Percentiles rank a stretch among this genome's conserved stretches.
Evolutionary conservation across 2,888 invertebrate species (phyloP).

Genomic region (Crepidodera aurea): DNA sequence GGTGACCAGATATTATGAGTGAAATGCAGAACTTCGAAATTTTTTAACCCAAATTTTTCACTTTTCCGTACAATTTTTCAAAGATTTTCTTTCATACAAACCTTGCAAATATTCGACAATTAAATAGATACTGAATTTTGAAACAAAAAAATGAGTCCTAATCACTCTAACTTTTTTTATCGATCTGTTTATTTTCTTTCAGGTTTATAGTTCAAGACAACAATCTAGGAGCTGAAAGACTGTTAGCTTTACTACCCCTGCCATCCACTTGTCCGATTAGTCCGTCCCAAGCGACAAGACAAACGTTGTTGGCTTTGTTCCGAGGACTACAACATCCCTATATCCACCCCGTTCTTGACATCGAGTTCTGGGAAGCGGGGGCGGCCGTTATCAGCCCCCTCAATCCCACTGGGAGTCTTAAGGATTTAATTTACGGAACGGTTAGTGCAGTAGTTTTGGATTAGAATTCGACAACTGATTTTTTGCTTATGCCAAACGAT

Average conservation of each 20-base stretch:
- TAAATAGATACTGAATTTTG: too few relatives aligned
- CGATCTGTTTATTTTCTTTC: not conserved
- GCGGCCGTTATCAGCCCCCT: conserved; percentile 84
- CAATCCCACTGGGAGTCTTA: conserved; percentile 84
- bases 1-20: too few relatives aligned
- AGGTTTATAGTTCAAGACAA: conserved; percentile 84
- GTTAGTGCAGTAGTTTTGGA: conserved; percentile 33
- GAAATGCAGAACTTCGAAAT: too few relatives aligned
- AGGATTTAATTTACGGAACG: conserved; percentile 82
- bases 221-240: conserved; percentile 78
- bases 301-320: conserved; percentile 80
- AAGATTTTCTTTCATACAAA: too few relatives aligned
- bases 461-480: not conserved
- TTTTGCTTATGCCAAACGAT: too few relatives aligned
- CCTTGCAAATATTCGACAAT: too few relatives aligned
- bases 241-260: conserved; percentile 76
- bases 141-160: too few relatives aligned
- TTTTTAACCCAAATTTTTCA: too few relatives aligned
- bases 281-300: conserved; percentile 68
- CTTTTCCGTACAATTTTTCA: too few relatives aligned
- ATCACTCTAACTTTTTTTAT: too few relatives aligned
- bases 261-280: conserved; percentile 73
- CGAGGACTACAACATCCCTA: conserved; percentile 91
- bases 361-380: conserved; percentile 76
- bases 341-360: conserved; percentile 87